Percentiles rank a stretch among this genome's conserved stretches.
These are phyloP conservation scores for Amphipoea oculea DNA, from an alignment of 2,888 invertebrate genomes.

Conservation along the genomic window DNA sequence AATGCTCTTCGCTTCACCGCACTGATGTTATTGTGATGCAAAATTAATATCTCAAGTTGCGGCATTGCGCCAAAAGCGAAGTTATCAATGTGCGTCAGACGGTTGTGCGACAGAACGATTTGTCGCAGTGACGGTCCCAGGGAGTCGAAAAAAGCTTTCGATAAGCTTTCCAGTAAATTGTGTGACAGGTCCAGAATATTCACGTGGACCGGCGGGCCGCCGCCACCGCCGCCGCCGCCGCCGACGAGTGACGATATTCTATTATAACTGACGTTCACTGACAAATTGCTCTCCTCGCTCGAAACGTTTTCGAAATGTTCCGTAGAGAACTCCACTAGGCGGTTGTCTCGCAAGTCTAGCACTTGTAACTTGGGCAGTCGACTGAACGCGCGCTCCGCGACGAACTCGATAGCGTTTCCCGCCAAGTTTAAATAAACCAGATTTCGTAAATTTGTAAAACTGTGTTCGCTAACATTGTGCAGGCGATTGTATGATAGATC, in stretches of 20 bases:
- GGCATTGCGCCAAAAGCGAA: conserved; percentile 72
- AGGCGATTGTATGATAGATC: conserved; percentile 94
- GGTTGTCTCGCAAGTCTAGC: conserved; percentile 94
- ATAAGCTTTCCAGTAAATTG: conserved; percentile 91
- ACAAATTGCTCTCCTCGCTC: conserved; percentile 90
- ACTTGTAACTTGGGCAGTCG: conserved; percentile 93
- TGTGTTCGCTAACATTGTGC: conserved; percentile 90
- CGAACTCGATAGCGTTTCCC: conserved; percentile 92
- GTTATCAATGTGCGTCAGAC: conserved; percentile 83
- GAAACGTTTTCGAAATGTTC: conserved; percentile 92
- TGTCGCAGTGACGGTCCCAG: conserved; percentile 74
- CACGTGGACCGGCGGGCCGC: conserved; percentile 84
- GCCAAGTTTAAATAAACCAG: conserved; percentile 94
- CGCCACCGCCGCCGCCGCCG: conserved; percentile 74
- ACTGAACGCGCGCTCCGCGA: conserved; percentile 93
- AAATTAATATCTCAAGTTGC: conserved; percentile 84
- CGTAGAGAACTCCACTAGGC: conserved; percentile 91
- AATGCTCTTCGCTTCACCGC: conserved; percentile 93
- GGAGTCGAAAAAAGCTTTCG: conserved; percentile 90
- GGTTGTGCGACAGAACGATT: conserved; percentile 91
- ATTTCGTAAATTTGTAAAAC: conserved; percentile 93
- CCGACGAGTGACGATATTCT: conserved; percentile 82
- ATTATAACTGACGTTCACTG: conserved; percentile 93
- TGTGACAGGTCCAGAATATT: conserved; percentile 92
- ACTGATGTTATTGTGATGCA: conserved; percentile 93